Conservation (phyloP, 1,140 invertebrate genomes). For the Lucilia sericata region DNA sequence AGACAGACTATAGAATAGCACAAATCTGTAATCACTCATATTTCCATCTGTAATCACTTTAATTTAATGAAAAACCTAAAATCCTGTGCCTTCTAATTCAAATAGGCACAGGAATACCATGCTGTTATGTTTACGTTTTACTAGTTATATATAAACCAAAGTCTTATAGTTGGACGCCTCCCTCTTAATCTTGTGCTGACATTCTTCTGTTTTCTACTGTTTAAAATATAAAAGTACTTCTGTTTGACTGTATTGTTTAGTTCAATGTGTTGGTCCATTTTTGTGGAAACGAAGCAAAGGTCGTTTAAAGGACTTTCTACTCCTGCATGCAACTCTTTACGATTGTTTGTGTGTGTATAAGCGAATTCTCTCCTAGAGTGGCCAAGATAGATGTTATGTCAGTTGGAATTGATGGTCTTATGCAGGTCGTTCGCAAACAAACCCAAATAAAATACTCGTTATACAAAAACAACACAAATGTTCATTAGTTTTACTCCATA, state of each 20-base stretch:
- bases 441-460: background rate
- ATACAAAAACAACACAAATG: background rate
- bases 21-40: too few species aligned
- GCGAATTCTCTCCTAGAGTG: background rate
- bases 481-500: slow-evolving; percentile 1
- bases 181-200: slow-evolving; percentile 9
- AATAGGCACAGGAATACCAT: too few species aligned
- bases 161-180: background rate
- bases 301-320: slow-evolving; percentile 26
- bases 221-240: background rate
- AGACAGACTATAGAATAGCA: too few species aligned
- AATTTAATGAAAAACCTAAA: too few species aligned
- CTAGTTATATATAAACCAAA: too few species aligned
- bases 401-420: slow-evolving; percentile 63
- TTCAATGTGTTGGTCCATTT: slow-evolving; percentile 5
- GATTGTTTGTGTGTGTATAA: background rate
- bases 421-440: slow-evolving; percentile 21
- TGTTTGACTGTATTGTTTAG: background rate
- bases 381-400: slow-evolving; percentile 66
- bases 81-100: too few species aligned
- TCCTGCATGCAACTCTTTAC: background rate
- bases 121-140: too few species aligned
- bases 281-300: slow-evolving; percentile 4
- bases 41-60: too few species aligned
- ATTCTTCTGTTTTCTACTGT: background rate